Base-by-base conservation (phyloP, 2,797 vertebrate genomes). In the Hemibagrus guttatus region DNA sequence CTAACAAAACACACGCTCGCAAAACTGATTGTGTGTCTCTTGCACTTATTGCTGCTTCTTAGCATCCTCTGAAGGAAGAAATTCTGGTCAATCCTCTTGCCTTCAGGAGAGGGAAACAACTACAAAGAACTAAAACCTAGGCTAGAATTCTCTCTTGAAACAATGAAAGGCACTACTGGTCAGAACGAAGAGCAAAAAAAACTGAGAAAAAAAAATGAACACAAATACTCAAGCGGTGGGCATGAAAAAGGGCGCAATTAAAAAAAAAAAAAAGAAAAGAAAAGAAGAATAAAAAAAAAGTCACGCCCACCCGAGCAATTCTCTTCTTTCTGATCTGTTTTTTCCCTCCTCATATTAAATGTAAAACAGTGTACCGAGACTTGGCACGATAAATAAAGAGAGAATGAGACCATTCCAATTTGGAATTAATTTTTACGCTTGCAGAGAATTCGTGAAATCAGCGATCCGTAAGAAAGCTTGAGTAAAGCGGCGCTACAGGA, bases 381-480 rank as follows among this genome's bases (percentile, higher is more conserved):
- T 97, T 98, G 98, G 98, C 97, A 99, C 98, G 92, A 97, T 98
- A 97, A 97, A 97, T 93, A 90, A 95, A 97, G 95, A 96, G 96
- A 97, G 97, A 98, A 98, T 95, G 96, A 96, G 97, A 96, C 96
- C 97, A 99, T 99, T 99, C 98, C 98, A 99, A 99, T 99, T 99
- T 99, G 98, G 98, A 99, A 99, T 98, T 97, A 97, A 95, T 97
- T 95, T 91, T 84, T 91, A 94, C 94, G 93, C 94, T 99, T 97
- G 98, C 96, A 96, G 93, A 98, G 97, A 98, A 99, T 98, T 97
- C 97, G 95, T 96, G 94, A 96, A 94, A 96, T 94, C 98, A 96
- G 97, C 95, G 96, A 98, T 97, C 97, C 95, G 88, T 91, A 91
- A 39, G 91, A 94, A 96, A 96, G 95, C 96, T 96, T 97, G 96